A percentile compares a stretch with the other conserved stretches of the same genome.
phyloP scores from a whole-genome alignment of 2,113 vertebrate genomes.

The Gopherus flavomarginatus region DNA sequence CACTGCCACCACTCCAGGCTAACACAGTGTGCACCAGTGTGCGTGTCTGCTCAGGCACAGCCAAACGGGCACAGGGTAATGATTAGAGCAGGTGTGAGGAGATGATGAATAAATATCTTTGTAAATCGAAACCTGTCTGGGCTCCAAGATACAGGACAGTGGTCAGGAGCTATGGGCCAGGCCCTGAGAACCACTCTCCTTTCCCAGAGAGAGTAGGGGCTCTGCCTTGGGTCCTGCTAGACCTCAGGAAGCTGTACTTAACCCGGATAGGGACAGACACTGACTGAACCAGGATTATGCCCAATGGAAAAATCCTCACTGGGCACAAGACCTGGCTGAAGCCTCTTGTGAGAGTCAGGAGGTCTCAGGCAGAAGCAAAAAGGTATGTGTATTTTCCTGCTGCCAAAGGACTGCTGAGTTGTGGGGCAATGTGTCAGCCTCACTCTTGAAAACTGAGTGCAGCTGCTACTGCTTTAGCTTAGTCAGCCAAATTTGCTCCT shows the following conservation, averaged over 20 bases:
- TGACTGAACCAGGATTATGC: fast-evolving
- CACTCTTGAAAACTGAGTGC: not conserved
- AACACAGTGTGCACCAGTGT: fast-evolving
- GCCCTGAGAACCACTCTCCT: fast-evolving
- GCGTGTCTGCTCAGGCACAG: not conserved
- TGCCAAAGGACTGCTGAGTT: not conserved
- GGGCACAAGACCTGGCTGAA: fast-evolving
- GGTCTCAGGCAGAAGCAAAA: fast-evolving
- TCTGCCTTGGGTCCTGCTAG: not conserved
- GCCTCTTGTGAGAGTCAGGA: not conserved
- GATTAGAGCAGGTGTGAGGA: fast-evolving
- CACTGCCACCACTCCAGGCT: fast-evolving
- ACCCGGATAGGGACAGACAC: too few species aligned
- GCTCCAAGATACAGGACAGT: fast-evolving
- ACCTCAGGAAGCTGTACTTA: fast-evolving
- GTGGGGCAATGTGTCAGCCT: fast-evolving
- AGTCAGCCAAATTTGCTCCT: too few species aligned
- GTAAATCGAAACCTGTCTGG: not conserved
- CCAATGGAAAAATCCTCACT: not conserved
- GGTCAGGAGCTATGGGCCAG: fast-evolving
- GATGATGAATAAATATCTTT: fast-evolving
- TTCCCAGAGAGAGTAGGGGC: too few species aligned
- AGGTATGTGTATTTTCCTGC: fast-evolving
- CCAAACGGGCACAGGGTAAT: fast-evolving
- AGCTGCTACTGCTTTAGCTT: fast-evolving